Evolutionary conservation across 1,140 invertebrate species (phyloP), one percentile per base, ranked within the genome.

Genomic region (Drosophila eugracilis): DNA sequence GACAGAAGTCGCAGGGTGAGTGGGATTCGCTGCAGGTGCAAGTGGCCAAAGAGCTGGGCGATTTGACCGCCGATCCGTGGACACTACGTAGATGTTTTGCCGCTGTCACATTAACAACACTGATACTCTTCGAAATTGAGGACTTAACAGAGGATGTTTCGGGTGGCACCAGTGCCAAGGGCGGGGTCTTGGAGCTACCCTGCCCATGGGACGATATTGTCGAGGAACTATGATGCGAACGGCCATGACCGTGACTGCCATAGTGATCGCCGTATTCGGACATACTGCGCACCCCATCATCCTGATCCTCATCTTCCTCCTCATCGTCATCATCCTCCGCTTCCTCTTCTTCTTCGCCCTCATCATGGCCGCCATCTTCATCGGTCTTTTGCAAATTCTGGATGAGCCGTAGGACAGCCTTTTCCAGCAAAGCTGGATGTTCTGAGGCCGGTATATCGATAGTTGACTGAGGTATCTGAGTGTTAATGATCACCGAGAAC

Each of bases 391-490:
- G 83, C 37, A 92, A 79, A 71, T 95, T 94, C 30, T 94, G 94
- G 42, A 96, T 94, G n/a, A 96, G 86, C 49, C 95, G 92, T 4
- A 94, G 92, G 14, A 96, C 94, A 0, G 94, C 95, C 57, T 94
- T 92, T 67, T 96, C 94, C 4, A 96, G 74, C 57, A 94, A 91
- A 3, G 92, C 85, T 0, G 95, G 94, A 91, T 96, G 94, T 78
- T 96, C 95, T 0, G 95, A 93, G 9, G 91, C 93, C 15, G 92
- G 91, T 49, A 92, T 92, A 91, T 93, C 93, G 21, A 90, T 80
- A 3, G 92, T 92, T 3, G 89, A 78, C 48, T 91, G 90, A 12
- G 88, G 79, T 69, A 89, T 84, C 78, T 69, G 72, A 12, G 81
- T 79, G 63, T 94, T 93, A 4, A 95, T 93, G 28, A 93, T 93